A percentile compares a stretch with the other conserved stretches of the same genome.
phyloP scores from a whole-genome alignment of 2,797 vertebrate genomes.

The Pseudomugil gertrudae region DNA sequence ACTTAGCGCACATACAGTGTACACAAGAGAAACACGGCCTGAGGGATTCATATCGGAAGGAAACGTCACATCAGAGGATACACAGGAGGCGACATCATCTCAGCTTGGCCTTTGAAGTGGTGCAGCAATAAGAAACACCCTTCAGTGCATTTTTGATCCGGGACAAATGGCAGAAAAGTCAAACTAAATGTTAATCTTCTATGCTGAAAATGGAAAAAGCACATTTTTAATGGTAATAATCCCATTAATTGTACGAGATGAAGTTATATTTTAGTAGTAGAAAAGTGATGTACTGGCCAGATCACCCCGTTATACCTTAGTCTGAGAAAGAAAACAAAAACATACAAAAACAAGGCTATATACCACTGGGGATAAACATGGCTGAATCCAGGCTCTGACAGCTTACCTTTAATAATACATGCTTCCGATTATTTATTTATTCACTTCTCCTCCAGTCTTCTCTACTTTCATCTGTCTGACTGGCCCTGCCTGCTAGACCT shows the following conservation, averaged over 20 bases:
- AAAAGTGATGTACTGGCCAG: not conserved
- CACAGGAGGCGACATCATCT: constrained; percentile 5
- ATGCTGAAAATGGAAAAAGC: not conserved
- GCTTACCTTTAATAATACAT: constrained; percentile 81
- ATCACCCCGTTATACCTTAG: not conserved
- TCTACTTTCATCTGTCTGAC: constrained; percentile 46
- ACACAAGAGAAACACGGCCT: constrained; percentile 3
- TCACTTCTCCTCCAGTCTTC: constrained; percentile 43
- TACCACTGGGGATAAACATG: constrained; percentile 26
- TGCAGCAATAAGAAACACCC: constrained; percentile 7
- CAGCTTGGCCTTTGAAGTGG: constrained; percentile 12
- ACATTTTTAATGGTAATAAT: not conserved
- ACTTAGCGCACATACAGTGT: constrained; percentile 5
- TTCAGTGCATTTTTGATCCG: constrained; percentile 20
- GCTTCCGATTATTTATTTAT: constrained; percentile 81
- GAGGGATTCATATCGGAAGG: not conserved
- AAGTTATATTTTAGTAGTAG: not conserved
- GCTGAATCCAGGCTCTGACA: constrained; percentile 54
- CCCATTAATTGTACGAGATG: not conserved
- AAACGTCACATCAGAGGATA: constrained; percentile 28
- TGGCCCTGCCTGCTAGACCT: constrained; percentile 56
- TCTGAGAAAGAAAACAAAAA: constrained; percentile 3
- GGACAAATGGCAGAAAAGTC: constrained; percentile 1
- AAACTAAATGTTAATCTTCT: not conserved
- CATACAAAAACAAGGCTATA: constrained; percentile 30